A percentile compares a stretch with the other conserved stretches of the same genome.
Evolutionary conservation across 2,888 invertebrate species (phyloP).

Genomic region (Drosophila rellima): DNA sequence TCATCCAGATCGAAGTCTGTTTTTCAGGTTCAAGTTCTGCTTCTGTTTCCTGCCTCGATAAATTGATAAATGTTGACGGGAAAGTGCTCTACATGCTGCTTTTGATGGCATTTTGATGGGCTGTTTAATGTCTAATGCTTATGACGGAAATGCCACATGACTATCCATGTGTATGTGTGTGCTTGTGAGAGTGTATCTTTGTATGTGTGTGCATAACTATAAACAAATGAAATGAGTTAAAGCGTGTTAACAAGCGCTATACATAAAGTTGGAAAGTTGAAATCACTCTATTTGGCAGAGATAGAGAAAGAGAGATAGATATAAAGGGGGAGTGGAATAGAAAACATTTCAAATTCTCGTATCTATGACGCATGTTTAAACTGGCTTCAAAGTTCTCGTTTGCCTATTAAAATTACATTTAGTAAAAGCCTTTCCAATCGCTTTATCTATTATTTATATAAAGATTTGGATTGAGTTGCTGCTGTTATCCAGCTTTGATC

Average conservation of each 20-base stretch:
- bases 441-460: not conserved
- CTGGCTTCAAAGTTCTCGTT: conserved; percentile 21
- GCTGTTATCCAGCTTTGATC: not conserved
- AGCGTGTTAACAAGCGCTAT: conserved; percentile 26
- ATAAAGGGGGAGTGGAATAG: not conserved
- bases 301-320: not conserved
- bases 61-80: conserved; percentile 10
- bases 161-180: not conserved
- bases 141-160: conserved; percentile 57
- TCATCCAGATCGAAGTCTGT: conserved; percentile 4
- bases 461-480: not conserved
- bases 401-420: conserved; percentile 10
- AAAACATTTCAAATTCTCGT: conserved; percentile 8
- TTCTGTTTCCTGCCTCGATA: conserved; percentile 33
- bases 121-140: conserved; percentile 35
- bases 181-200: conserved; percentile 4
- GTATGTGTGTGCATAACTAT: conserved; percentile 15
- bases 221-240: conserved; percentile 33
- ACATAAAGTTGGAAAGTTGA: conserved; percentile 54
- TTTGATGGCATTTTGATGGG: conserved; percentile 60
- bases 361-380: conserved; percentile 29
- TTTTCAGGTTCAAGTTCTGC: conserved; percentile 36
- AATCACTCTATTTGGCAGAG: conserved; percentile 54
- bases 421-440: conserved; percentile 27
- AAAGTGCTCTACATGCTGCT: conserved; percentile 37